Evolutionary conservation across 2,888 invertebrate species (phyloP).

Genomic region (Epistrophella euchroma): DNA sequence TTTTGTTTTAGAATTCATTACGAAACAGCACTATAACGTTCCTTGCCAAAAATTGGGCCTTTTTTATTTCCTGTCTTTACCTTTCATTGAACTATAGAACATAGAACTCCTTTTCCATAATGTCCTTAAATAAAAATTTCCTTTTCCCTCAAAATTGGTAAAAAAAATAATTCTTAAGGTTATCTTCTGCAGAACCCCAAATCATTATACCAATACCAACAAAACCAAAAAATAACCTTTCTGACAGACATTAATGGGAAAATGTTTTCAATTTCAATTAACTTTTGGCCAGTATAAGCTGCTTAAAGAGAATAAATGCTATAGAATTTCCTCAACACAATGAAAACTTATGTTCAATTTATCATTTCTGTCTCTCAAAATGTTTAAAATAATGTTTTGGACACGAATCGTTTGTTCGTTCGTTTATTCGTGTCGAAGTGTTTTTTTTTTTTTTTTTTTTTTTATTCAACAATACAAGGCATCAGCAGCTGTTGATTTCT

Average conservation of each 20-base stretch:
- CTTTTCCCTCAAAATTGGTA: too few relatives aligned
- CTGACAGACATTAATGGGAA: constrained; percentile 24
- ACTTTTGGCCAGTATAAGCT: constrained; percentile 30
- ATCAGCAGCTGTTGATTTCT: constrained; percentile 67
- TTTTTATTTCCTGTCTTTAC: too few relatives aligned
- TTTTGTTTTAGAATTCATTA: too few relatives aligned
- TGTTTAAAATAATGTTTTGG: constrained; percentile 45
- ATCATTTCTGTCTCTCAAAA: constrained; percentile 39
- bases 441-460: neutral
- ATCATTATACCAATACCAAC: neutral
- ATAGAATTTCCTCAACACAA: constrained; percentile 15
- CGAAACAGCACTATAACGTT: too few relatives aligned
- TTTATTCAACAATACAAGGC: constrained; percentile 27
- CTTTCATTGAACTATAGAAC: too few relatives aligned
- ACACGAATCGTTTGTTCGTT: constrained; percentile 35
- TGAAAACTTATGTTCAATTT: constrained; percentile 47
- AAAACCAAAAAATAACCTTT: neutral
- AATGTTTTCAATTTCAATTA: constrained; percentile 60
- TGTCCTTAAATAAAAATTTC: too few relatives aligned
- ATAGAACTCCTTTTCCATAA: neutral
- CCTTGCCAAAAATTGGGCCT: too few relatives aligned
- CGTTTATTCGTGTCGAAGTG: constrained; percentile 26
- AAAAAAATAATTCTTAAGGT: neutral
- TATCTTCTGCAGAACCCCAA: neutral
- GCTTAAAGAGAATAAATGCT: constrained; percentile 17